Evolutionary conservation across 2,797 vertebrate genomes (phyloP).

Genomic region (Cuniculus paca): DNA sequence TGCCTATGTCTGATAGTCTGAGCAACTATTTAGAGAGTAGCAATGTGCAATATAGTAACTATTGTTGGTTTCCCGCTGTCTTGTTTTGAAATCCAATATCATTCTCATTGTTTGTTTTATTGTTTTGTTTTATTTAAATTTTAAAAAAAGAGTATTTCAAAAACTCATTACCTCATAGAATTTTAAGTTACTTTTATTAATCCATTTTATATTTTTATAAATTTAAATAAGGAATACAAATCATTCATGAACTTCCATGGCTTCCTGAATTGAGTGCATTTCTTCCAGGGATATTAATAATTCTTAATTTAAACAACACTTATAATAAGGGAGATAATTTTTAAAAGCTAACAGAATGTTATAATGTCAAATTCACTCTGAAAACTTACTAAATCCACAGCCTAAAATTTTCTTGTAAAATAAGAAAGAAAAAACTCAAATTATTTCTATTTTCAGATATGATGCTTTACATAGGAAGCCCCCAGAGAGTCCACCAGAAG

Average conservation of each 20-base stretch:
- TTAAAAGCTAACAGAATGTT: background rate
- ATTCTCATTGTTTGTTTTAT: no score
- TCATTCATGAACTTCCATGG: background rate
- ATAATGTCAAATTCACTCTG: background rate
- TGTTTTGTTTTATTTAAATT: no score
- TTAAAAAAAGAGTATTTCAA: background rate
- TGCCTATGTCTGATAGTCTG: no score
- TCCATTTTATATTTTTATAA: background rate
- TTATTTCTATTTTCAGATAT: background rate
- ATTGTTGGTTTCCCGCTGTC: no score
- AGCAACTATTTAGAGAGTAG: no score
- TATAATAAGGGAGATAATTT: background rate
- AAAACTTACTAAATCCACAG: background rate
- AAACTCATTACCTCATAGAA: background rate
- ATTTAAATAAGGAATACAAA: constrained; percentile 48
- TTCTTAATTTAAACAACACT: background rate
- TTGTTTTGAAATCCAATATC: no score
- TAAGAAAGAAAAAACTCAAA: background rate
- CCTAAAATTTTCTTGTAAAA: background rate
- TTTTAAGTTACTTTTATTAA: background rate
- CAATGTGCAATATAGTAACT: no score
- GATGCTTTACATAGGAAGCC: background rate
- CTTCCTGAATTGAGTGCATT: constrained; percentile 27
- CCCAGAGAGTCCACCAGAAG: background rate
- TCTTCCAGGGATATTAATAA: background rate